phyloP scores from a whole-genome alignment of 2,888 invertebrate species.

The Troides aeacus region DNA sequence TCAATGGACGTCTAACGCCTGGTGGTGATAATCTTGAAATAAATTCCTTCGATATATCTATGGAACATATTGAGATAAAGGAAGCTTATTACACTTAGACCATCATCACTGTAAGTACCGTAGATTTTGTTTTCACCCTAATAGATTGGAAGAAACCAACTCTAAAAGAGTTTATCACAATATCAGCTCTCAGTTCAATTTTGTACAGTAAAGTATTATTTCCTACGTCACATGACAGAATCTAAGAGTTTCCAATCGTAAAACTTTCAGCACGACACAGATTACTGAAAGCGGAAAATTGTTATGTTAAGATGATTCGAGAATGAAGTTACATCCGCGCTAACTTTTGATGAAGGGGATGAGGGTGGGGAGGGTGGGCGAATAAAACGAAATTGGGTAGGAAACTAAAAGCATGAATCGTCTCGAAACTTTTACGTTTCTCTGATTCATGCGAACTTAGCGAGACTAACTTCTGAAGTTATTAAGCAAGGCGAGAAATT shows the following conservation, averaged over 20 bases:
- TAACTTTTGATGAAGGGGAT: conserved; percentile 38
- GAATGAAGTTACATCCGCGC: conserved; percentile 31
- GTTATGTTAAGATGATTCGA: conserved; percentile 18
- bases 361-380: not conserved
- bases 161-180: too few relatives aligned
- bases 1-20: too few relatives aligned
- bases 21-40: too few relatives aligned
- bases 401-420: conserved; percentile 34
- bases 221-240: too few relatives aligned
- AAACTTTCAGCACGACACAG: conserved; percentile 1
- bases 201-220: too few relatives aligned
- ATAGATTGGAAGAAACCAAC: too few relatives aligned
- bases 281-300: conserved; percentile 8
- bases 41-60: too few relatives aligned
- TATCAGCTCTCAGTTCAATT: too few relatives aligned
- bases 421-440: conserved; percentile 33
- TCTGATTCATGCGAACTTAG: conserved; percentile 24
- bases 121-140: too few relatives aligned
- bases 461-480: conserved; percentile 22
- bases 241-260: not conserved
- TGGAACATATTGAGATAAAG: too few relatives aligned
- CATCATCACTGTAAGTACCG: too few relatives aligned
- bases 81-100: too few relatives aligned
- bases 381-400: conserved; percentile 32
- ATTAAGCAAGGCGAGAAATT: conserved; percentile 19